A percentile compares a stretch with the other conserved stretches of the same genome.
phyloP scores from a whole-genome alignment of 2,888 invertebrate species.

The Odontomyia ornata region DNA sequence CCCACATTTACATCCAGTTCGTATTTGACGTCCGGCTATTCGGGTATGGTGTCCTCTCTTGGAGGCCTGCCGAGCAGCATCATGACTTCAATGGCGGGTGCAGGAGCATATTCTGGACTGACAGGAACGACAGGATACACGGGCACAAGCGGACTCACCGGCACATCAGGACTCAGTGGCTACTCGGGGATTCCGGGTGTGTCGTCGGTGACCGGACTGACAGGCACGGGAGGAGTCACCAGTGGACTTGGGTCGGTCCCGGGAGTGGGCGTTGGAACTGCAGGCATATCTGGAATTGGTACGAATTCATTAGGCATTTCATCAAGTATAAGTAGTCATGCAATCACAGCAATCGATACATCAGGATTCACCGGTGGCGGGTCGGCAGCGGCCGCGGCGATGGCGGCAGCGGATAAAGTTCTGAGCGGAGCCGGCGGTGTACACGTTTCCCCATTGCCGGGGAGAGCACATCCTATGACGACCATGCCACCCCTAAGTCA shows the following conservation, averaged over 20 bases:
- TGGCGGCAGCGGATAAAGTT: slow-evolving; percentile 61
- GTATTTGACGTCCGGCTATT: slow-evolving; percentile 55
- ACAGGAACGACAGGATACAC: slow-evolving; percentile 26
- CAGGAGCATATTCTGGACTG: slow-evolving; percentile 39
- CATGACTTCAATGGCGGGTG: slow-evolving; percentile 47
- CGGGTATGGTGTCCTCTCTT: slow-evolving; percentile 44
- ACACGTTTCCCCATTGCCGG: slow-evolving; percentile 61
- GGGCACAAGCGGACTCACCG: slow-evolving; percentile 38
- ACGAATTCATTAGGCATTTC: slow-evolving; percentile 66
- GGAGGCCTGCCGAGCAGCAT: slow-evolving; percentile 42
- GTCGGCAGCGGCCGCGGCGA: slow-evolving; percentile 50
- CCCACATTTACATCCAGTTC: slow-evolving; percentile 60
- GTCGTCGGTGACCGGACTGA: slow-evolving; percentile 37
- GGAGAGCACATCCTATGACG: slow-evolving; percentile 65
- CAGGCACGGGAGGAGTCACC: slow-evolving; percentile 36
- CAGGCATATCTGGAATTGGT: slow-evolving; percentile 49
- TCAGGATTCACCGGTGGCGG: slow-evolving; percentile 57
- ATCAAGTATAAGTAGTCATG: slow-evolving; percentile 76
- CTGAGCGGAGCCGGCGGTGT: slow-evolving; percentile 65
- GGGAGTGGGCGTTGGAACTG: not conserved
- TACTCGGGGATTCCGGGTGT: slow-evolving; percentile 41
- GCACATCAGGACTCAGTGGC: slow-evolving; percentile 41
- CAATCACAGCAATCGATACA: slow-evolving; percentile 68
- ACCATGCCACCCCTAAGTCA: slow-evolving; percentile 65
- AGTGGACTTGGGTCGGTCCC: not conserved